Evolutionary conservation across 2,888 invertebrate genomes (phyloP).

Genomic region (Lochmaea capreae): DNA sequence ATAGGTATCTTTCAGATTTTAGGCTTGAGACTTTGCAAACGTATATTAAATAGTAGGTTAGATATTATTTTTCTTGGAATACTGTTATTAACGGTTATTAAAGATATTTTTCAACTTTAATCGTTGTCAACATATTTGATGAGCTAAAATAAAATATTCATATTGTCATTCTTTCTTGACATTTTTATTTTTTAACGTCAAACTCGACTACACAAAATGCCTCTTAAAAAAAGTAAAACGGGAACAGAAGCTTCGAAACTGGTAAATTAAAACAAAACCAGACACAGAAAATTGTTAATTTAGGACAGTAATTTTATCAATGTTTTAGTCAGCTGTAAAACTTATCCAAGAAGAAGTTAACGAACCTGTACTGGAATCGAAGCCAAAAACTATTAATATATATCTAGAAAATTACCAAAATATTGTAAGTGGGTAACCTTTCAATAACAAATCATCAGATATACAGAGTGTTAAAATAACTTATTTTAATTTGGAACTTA

Average conservation of each 20-base stretch:
- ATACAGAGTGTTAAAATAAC: not conserved
- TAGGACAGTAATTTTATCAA: not conserved
- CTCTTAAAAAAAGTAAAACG: constrained; percentile 9
- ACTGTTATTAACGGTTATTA: no score
- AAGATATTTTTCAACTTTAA: no score
- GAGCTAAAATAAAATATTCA: no score
- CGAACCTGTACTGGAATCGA: not conserved
- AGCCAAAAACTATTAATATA: constrained; percentile 20
- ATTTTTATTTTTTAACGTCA: not conserved
- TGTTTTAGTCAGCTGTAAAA: not conserved
- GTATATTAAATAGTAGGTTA: no score
- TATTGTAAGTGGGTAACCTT: constrained; percentile 21
- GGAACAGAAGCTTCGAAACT: constrained; percentile 1
- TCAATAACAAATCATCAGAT: not conserved
- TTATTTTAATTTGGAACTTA: no score
- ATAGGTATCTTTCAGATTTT: no score
- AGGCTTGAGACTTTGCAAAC: no score
- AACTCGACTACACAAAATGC: not conserved
- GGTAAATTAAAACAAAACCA: constrained; percentile 8
- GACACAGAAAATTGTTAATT: not conserved
- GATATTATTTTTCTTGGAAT: no score
- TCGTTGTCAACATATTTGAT: no score
- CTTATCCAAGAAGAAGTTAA: not conserved
- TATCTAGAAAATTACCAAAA: constrained; percentile 22
- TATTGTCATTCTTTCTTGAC: not conserved